These are phyloP conservation scores for Andrena marginata DNA, from an alignment of 2,888 invertebrate species.

Conservation along the genomic window DNA sequence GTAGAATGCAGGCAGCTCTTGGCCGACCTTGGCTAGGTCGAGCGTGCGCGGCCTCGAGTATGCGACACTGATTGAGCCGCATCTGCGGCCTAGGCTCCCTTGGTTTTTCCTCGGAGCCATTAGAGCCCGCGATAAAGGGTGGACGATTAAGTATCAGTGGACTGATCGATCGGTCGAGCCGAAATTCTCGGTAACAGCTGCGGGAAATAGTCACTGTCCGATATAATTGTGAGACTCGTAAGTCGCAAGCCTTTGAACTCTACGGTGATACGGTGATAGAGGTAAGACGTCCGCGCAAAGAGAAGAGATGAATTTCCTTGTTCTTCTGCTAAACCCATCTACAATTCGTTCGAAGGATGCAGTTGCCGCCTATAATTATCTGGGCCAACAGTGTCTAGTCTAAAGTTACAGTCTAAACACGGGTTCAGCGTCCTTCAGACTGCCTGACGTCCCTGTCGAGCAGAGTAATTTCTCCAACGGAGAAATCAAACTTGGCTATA, in stretches of 20 bases:
- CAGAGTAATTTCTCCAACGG: slow-evolving; percentile 11
- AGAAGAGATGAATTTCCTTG: no score
- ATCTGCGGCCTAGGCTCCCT: slow-evolving; percentile 68
- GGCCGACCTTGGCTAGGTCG: slow-evolving; percentile 84
- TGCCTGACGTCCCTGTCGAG: not conserved
- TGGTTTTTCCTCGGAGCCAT: slow-evolving; percentile 67
- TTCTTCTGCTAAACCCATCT: no score
- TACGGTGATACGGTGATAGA: no score
- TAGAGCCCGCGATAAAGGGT: slow-evolving; percentile 52
- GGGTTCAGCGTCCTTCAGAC: not conserved
- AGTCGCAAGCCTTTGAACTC: no score
- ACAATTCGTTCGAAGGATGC: no score
- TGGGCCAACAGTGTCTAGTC: no score
- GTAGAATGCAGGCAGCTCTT: slow-evolving; percentile 82
- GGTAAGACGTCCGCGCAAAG: not conserved
- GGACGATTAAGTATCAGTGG: slow-evolving; percentile 40
- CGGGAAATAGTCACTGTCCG: not conserved
- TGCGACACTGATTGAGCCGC: slow-evolving; percentile 81
- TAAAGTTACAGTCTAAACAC: not conserved
- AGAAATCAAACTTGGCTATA: slow-evolving; percentile 58
- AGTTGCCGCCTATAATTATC: no score
- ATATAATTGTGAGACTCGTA: not conserved
- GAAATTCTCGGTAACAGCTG: not conserved
- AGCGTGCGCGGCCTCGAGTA: slow-evolving; percentile 78
- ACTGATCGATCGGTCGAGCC: slow-evolving; percentile 3